Evolutionary conservation across 2,797 vertebrate species (phyloP).

Genomic region (Morelia viridis): DNA sequence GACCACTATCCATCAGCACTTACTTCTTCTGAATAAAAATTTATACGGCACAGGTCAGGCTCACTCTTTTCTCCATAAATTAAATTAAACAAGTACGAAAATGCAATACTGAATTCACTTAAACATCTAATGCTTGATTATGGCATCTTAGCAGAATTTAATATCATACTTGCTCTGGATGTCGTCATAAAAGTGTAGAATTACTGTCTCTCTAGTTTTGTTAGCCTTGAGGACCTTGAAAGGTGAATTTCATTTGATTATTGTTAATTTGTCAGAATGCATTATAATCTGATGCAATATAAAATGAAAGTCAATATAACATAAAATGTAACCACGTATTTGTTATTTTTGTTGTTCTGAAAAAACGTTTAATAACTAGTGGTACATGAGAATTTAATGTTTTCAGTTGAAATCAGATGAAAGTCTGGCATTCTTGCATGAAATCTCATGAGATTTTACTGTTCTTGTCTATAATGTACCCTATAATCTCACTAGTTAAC

Average conservation of each 20-base stretch:
- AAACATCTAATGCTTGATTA: conserved; percentile 24
- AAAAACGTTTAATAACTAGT: fast-evolving
- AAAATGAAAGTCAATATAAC: not conserved
- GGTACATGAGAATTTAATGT: not conserved
- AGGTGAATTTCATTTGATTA: not conserved
- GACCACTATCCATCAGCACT: not conserved
- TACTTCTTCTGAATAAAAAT: not conserved
- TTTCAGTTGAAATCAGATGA: not conserved
- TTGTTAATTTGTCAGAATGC: not conserved
- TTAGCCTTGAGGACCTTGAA: not conserved
- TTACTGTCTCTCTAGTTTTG: conserved; percentile 25
- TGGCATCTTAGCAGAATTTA: conserved; percentile 15
- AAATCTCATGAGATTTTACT: not conserved
- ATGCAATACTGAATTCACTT: conserved; percentile 39
- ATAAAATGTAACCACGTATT: not conserved
- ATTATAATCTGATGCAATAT: not conserved
- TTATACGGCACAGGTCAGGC: not conserved
- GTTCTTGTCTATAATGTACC: not conserved
- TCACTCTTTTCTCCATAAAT: not conserved
- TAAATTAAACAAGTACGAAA: conserved; percentile 36
- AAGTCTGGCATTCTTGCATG: not conserved
- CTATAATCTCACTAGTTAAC: not conserved
- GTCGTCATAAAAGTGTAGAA: conserved; percentile 15
- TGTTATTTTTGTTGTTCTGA: not conserved
- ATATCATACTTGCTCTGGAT: conserved; percentile 8